Evolutionary conservation across 2,113 vertebrate genomes (phyloP), one percentile per base, ranked within the genome.

Genomic region (Irena cyanogastra): DNA sequence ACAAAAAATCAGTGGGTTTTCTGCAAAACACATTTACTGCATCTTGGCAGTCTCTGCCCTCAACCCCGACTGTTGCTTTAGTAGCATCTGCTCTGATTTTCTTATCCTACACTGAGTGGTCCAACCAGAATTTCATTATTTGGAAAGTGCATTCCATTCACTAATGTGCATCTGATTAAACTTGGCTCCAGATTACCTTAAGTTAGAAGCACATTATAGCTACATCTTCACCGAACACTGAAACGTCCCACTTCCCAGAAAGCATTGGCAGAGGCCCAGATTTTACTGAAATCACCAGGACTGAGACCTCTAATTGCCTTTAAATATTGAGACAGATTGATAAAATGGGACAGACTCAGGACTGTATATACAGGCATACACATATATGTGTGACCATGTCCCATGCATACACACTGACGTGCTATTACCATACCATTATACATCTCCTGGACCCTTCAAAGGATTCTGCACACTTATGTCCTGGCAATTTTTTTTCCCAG

Each of bases 61-160:
- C 63, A 92, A 83, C 92, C 93, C 87, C 89, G 70, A 93, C 80
- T 90, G 83, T 92, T 80, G 66, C 45, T 91, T 94, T 52, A 85
- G 81, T 63, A 87, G 86, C 93, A 96, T 89, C 77, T 97, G 89
- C 91, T 91, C 61, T 85, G 88, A 94, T 95, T 95, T 93, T 95
- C 82, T 93, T 94, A 63, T 84, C 83, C 70, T 44, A 45, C 69
- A 74, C 44, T 61, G 57, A 72, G 87, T 82, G 69, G 71, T 83
- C 35, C 70, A 94, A 72, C 15, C 33, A 91, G 78, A 94, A 93
- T 84, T 84, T 82, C 60, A 83, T 91, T 89, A 93, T 84, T 94
- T 77, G 44, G 53, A 91, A 91, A 94, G 60, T 76, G 59, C 54
- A 82, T 74, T 95, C 76, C 72, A 93, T 91, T 96, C 90, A 89